Evolutionary conservation across 1,140 invertebrate genomes (phyloP), one percentile per base, ranked within the genome.

Genomic region (Ooceraea biroi): DNA sequence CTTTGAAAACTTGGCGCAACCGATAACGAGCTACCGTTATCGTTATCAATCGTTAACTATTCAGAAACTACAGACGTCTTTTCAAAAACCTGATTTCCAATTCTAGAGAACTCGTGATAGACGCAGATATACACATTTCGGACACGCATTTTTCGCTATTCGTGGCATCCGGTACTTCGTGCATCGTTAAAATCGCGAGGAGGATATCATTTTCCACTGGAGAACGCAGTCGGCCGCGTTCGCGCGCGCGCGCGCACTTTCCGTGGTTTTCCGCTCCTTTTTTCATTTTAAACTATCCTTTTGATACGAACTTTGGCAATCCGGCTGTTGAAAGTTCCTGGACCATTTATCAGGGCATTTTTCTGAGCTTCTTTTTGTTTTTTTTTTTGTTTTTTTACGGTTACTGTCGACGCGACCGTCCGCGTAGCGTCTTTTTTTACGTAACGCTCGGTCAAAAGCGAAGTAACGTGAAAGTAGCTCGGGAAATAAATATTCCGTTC

Each of bases 381-480:
- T 27, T 19, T 22, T n/a, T 25, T 19, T n/a, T 25, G 22, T 72
- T 65, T 76, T 77, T 63, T 46, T 57, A 69, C 36, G 36, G 48
- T 78, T 69, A 52, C 22, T n/a, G n/a, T 78, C 76, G 76, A n/a
- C 22, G 61, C 63, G 63, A 69, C 63, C 36, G 63, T 78, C 63
- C 65, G 63, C 65, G 66, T 78, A 69, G 63, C 30, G 36, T 48
- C 44, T 69, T 30, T 48, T 69, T 69, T 82, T 76, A 82, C 57
- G 44, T 74, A 82, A 82, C 69, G 78, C 19, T 74, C 25, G 78
- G 69, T 74, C 78, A 82, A 74, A 61, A 80, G 76, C 76, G 76
- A 74, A 82, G 69, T 74, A 74, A 74, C 57, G 78, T 82, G 78
- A 82, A 82, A 82, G 78, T 82, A 82, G 78, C 78, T 72, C 69